A percentile compares a stretch with the other conserved stretches of the same genome.
Conservation (phyloP, 2,888 invertebrate species). For the Cryptosula pallasiana region DNA sequence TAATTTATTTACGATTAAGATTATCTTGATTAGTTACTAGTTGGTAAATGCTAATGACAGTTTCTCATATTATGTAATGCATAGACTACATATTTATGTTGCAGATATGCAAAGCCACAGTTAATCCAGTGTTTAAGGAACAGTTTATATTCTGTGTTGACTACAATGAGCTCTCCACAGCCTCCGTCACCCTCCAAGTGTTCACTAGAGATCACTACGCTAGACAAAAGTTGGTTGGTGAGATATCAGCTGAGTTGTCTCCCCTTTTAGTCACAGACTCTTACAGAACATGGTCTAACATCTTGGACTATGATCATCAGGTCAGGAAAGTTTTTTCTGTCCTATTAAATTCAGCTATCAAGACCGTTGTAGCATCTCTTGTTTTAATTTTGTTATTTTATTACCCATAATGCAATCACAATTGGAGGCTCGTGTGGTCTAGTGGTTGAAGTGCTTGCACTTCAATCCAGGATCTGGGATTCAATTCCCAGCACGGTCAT, state of each 20-base stretch:
- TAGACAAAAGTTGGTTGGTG: conserved; percentile 53
- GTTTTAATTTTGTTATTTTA: too few species aligned
- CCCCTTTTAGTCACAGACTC: neutral
- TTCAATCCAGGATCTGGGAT: too few species aligned
- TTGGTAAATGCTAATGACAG: neutral
- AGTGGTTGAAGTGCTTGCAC: too few species aligned
- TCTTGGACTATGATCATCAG: conserved; percentile 17
- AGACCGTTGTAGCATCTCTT: too few species aligned
- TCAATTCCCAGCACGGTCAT: too few species aligned
- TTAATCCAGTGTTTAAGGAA: conserved; percentile 72
- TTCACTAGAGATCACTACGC: conserved; percentile 62
- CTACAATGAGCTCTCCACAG: conserved; percentile 59
- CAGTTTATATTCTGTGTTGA: conserved; percentile 66
- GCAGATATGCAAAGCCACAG: conserved; percentile 63
- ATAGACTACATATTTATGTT: conserved; percentile 27
- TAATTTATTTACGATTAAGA: too few species aligned
- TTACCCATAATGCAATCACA: too few species aligned
- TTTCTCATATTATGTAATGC: too few species aligned
- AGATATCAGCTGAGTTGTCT: conserved; percentile 47
- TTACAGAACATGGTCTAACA: conserved; percentile 16
- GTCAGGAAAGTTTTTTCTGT: too few species aligned
- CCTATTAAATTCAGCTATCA: too few species aligned
- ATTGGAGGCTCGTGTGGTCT: too few species aligned
- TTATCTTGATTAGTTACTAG: neutral
- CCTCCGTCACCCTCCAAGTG: conserved; percentile 65